Evolutionary conservation across 2,888 invertebrate species (phyloP).

Genomic region (Hemaris fuciformis): DNA sequence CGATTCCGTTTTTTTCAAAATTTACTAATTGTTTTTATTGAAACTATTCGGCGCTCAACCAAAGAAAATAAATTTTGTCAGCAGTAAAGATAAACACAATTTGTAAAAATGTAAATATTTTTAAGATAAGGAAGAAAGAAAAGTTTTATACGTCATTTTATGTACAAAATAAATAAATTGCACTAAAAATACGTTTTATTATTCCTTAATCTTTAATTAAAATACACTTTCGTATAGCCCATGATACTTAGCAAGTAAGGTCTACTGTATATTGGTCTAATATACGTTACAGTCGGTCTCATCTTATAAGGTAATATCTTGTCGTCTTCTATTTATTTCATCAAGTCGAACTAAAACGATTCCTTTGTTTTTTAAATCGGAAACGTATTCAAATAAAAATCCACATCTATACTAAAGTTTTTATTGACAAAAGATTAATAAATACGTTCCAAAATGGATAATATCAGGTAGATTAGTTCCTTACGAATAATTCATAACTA

Average conservation of each 20-base stretch:
- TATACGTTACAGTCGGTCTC: no score
- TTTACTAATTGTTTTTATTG: neutral
- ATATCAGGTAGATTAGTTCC: constrained; percentile 36
- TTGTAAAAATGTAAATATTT: constrained; percentile 39
- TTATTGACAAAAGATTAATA: constrained; percentile 43
- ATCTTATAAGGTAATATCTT: no score
- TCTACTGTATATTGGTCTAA: no score
- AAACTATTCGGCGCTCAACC: constrained; percentile 20
- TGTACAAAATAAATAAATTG: constrained; percentile 26
- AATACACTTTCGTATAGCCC: no score
- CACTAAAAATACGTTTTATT: constrained; percentile 21
- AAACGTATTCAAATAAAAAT: constrained; percentile 14
- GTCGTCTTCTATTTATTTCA: no score
- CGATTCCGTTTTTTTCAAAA: neutral
- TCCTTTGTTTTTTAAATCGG: no score
- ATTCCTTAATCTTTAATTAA: constrained; percentile 7
- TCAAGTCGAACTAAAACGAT: no score
- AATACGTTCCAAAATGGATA: constrained; percentile 40
- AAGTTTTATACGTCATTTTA: constrained; percentile 36
- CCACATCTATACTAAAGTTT: constrained; percentile 19
- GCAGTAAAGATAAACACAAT: neutral
- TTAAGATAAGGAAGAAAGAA: constrained; percentile 12
- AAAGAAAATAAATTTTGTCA: constrained; percentile 27
- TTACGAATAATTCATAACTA: constrained; percentile 22
- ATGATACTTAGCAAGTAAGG: no score